phyloP scores from a whole-genome alignment of 2,797 vertebrate genomes.

The Pangasius mekongensis region DNA sequence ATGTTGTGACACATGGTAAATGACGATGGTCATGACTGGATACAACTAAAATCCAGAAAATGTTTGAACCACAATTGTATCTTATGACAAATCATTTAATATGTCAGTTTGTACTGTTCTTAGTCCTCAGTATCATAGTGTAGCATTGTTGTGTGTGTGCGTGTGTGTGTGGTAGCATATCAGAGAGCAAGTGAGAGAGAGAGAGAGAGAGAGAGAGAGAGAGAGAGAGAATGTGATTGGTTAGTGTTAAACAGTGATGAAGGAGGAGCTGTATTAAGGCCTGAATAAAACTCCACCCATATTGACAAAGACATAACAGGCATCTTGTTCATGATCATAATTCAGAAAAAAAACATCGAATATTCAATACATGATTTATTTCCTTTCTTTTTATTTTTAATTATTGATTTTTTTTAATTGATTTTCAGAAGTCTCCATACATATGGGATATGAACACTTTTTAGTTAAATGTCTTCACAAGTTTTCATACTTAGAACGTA shows the following conservation, averaged over 20 bases:
- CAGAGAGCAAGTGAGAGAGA: too few species aligned
- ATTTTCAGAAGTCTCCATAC: background rate
- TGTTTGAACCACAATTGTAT: background rate
- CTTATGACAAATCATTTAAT: background rate
- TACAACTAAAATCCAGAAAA: background rate
- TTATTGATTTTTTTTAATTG: too few species aligned
- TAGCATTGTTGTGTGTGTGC: too few species aligned
- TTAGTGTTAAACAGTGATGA: background rate
- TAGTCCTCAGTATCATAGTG: background rate
- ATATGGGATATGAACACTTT: too few species aligned
- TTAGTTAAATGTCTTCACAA: too few species aligned
- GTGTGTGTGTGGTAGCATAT: too few species aligned
- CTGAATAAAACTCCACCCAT: background rate
- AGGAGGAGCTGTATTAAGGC: background rate
- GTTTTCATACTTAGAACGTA: too few species aligned
- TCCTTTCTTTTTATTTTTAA: background rate
- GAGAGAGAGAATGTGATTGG: background rate
- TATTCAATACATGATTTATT: background rate
- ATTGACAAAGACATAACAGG: background rate
- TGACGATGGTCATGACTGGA: background rate
- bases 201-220: slow-evolving; percentile 1
- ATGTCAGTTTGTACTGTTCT: background rate
- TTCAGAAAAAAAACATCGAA: background rate
- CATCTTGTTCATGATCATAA: background rate
- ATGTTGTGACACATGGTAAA: background rate